Evolutionary conservation across 1,140 invertebrate species (phyloP).

Genomic region (Tribolium madens): DNA sequence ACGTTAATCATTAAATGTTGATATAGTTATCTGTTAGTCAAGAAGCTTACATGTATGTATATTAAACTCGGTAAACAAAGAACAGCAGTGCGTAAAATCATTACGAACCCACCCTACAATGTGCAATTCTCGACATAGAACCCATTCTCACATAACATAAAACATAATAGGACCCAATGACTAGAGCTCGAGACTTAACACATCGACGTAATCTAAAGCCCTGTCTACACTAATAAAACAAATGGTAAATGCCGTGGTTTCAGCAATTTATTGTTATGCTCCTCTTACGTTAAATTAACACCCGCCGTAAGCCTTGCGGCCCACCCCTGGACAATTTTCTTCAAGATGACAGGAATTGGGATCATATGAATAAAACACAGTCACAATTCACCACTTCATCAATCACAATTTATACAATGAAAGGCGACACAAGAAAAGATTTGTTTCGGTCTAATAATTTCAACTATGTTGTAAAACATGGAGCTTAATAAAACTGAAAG

Average conservation of each 20-base stretch:
- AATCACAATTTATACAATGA: not conserved
- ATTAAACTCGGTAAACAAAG: conserved; percentile 1
- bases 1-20: conserved; percentile 6
- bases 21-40: not conserved
- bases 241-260: not conserved
- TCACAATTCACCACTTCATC: not conserved
- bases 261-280: not conserved
- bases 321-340: not conserved
- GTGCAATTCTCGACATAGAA: not conserved
- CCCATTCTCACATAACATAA: not conserved
- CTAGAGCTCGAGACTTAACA: not conserved
- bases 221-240: conserved; percentile 15
- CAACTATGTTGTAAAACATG: not conserved
- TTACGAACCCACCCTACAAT: conserved; percentile 17
- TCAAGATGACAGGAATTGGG: not conserved
- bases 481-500: not conserved
- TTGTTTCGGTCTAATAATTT: not conserved
- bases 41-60: conserved; percentile 3
- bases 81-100: conserved; percentile 18
- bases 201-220: conserved; percentile 13
- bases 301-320: not conserved
- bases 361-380: not conserved
- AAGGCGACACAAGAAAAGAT: not conserved
- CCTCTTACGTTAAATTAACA: not conserved
- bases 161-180: conserved; percentile 5